phyloP scores from a whole-genome alignment of 2,113 vertebrate genomes.

The Tetrax tetrax region DNA sequence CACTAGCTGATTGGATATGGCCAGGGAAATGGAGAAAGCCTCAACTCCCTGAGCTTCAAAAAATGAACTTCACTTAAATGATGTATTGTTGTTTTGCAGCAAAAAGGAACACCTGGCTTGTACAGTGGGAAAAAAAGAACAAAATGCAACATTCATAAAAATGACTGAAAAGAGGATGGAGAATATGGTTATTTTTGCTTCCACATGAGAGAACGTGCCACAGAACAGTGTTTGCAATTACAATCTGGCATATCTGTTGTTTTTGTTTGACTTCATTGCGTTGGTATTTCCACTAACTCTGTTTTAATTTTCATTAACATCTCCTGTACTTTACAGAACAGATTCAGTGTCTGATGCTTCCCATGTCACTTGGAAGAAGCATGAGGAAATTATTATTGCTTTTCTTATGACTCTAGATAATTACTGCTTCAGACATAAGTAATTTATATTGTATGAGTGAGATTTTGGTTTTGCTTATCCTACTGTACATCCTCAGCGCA shows the following conservation, averaged over 20 bases:
- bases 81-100: constrained; percentile 52
- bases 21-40: constrained; percentile 31
- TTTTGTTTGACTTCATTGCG: neutral
- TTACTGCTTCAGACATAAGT: constrained; percentile 40
- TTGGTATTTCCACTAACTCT: neutral
- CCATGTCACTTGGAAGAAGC: constrained; percentile 18
- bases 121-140: constrained; percentile 3
- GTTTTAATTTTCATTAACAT: neutral
- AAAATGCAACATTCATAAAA: constrained; percentile 55
- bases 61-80: constrained; percentile 50
- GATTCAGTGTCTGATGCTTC: constrained; percentile 9
- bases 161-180: constrained; percentile 22
- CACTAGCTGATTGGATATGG: neutral
- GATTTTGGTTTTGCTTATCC: neutral
- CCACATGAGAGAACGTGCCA: neutral
- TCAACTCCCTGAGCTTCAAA: constrained; percentile 23
- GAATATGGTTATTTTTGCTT: constrained; percentile 27
- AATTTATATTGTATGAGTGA: constrained; percentile 8
- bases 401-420: constrained; percentile 36
- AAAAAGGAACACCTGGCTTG: constrained; percentile 42
- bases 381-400: constrained; percentile 16
- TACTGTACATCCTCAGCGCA: neutral
- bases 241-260: neutral
- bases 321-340: constrained; percentile 1
- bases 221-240: neutral